Base-by-base conservation (phyloP, 2,888 invertebrate species). In the Spilarctia lutea region DNA sequence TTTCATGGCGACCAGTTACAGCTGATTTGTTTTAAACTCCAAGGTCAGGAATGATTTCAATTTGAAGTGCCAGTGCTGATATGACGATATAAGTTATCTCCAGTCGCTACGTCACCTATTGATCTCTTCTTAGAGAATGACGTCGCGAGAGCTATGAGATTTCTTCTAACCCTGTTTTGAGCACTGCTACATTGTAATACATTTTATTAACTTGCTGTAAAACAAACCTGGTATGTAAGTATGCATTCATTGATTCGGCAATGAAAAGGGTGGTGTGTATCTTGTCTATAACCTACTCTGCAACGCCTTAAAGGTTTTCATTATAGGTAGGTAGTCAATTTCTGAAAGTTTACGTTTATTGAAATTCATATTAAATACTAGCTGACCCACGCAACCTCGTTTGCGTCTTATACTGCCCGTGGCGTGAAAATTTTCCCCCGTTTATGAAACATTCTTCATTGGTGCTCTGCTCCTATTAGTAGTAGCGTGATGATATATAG, bases 81-180 rank as follows among this genome's bases (percentile, higher is more conserved):
- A 84, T 67, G 35, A 13, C 72, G 71, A 70, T 71, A 30, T 65
- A 45, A 33, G 73, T 78, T 85, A 83, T 84, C 82, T 72, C 39
- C 66, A 86, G 89, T 90, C 81, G 83, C 87, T 83, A 90, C 74
- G 89, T 83, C 85, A 90, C 90, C 90, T 89, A 74, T 87, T 90
- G 89, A 86, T 86, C 89, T 81, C 73, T 63, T 63, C 18, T 30
- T 30, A 30, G 30, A 30, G 63, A 30, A 66, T 48, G n/a, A 72
- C 79, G 76, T 79, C 75, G 80, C 80, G 85, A 79, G 79, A 63
- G 2, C 30, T 18, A 63, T 18, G 30, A 76, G 75, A 79, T 78
- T 82, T 75, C 78, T 80, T 79, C 80, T 80, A 79, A 72, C 63
- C 16, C 16, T 8, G 18, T 16, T 63, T 30, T 27, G 18, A 27